Base-by-base conservation (phyloP, 2,888 invertebrate genomes). In the Dromius quadrimaculatus region DNA sequence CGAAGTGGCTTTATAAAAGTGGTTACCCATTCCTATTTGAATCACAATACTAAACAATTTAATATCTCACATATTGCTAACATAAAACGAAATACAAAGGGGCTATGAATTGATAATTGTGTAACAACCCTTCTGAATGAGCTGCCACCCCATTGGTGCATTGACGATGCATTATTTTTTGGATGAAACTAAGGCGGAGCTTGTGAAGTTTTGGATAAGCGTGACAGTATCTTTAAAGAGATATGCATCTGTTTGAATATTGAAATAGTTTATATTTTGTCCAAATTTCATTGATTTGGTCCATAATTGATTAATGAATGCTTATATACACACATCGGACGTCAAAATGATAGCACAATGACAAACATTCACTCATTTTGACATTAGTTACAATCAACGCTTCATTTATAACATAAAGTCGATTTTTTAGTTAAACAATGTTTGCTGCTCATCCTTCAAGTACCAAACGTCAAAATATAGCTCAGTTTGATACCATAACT, bases 11-110 rank as follows among this genome's bases (percentile, higher is more conserved):
- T 64, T 22, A 47, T 28, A 66, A 57, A 41, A 66, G 66, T 41
- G 66, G 66, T 66, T 66, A 66, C 66, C 66, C 66, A 57, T 66
- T 41, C 28, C n/a, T n/a, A 66, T 66, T 54, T 54, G 41, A 38
- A 54, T 50, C 38, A 66, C 66, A 66, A 66, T 64, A 38, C 38
- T 66, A 66, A 66, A 41, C 66, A 66, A 66, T 66, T 66, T 54
- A 66, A 66, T 66, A 66, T 66, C 54, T 65, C 50, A 50, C 36
- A 36, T 54, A 65, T 59, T 59, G 41, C 32, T 43, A 45, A 23
- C 62, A 62, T 54, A 36, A 36, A 36, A 36, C 11, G 8, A n/a
- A 11, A 36, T 47, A 47, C 47, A 22, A 47, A 22, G 66, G 66
- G 57, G 36, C 38, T 15, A 20, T 36, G 54, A 19, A 41, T 23